phyloP scores from a whole-genome alignment of 1,140 invertebrate genomes.

The Leptinotarsa defecta region DNA sequence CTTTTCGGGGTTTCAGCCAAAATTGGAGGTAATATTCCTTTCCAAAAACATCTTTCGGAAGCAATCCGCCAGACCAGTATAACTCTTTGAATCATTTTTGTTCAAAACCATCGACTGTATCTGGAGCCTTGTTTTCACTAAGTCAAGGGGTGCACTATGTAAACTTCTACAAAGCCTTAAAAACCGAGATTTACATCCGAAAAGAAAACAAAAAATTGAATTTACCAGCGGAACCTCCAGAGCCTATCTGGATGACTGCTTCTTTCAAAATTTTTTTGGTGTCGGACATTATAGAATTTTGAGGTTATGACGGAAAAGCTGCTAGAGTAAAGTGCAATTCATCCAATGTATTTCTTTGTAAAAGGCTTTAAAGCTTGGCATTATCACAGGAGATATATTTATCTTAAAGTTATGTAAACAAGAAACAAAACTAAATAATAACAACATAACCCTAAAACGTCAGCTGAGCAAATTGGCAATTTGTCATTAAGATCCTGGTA shows the following conservation, averaged over 20 bases:
- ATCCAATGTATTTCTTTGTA: too few species aligned
- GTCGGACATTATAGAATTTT: slow-evolving; percentile 52
- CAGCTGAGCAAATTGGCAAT: too few species aligned
- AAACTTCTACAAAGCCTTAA: slow-evolving; percentile 89
- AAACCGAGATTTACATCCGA: slow-evolving; percentile 5
- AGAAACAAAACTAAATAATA: too few species aligned
- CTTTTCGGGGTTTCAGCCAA: slow-evolving; percentile 93
- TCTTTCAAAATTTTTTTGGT: slow-evolving; percentile 65
- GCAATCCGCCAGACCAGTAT: slow-evolving; percentile 83
- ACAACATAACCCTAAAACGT: too few species aligned
- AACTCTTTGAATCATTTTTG: slow-evolving; percentile 64
- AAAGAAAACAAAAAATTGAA: not conserved
- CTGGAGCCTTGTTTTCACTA: slow-evolving; percentile 89
- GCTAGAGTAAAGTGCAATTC: not conserved
- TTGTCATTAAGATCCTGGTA: too few species aligned
- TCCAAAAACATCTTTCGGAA: slow-evolving; percentile 92
- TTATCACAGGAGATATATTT: too few species aligned
- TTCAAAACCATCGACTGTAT: slow-evolving; percentile 62
- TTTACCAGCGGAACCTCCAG: slow-evolving; percentile 84
- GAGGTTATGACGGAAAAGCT: not conserved
- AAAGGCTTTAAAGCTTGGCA: too few species aligned
- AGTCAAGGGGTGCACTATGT: slow-evolving; percentile 92
- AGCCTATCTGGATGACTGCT: slow-evolving; percentile 80
- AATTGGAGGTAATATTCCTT: slow-evolving; percentile 90
- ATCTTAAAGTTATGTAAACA: too few species aligned